Base-by-base conservation (phyloP, 1,140 invertebrate species). In the Helicoverpa armigera region DNA sequence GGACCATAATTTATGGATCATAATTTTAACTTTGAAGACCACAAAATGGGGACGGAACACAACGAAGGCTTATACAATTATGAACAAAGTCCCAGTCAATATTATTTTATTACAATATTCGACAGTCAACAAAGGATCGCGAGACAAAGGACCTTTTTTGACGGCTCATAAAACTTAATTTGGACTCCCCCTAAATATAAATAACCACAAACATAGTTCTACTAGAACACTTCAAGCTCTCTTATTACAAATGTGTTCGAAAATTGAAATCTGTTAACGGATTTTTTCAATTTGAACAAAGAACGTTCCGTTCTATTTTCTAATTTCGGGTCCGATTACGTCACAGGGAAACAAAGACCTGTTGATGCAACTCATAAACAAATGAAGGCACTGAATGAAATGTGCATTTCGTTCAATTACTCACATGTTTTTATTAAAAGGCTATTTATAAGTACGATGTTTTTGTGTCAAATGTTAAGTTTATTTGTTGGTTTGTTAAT, bases 261-360 rank as follows among this genome's bases (percentile, higher is more conserved):
- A 75, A 50, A 50, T 48, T 61, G 58, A 63, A 75, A 43, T 31
- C 35, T 18, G 73, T 63, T 51, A 75, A 75, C 73, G 73, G 58
- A 67, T 77, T 77, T 77, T 65, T 73, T 9, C 31, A 10, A 43
- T 65, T 65, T 75, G 84, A 91, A 94, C 89, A 92, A 93, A 91
- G 88, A 85, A 82, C 48, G 51, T 50, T 61, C 16, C 65, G 87
- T 91, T 90, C 92, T 91, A 93, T 94, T 92, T 92, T 92, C 83
- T 82, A 90, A 89, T 88, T 93, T 89, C 54, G 80, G 84, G 76
- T 77, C 16, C 74, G 70, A 88, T 92, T 89, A 89, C 90, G 89
- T 91, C 87, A 92, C 87, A 75, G 79, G 83, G 48, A 23, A 87
- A 88, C 75, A 85, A 86, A 83, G 72, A 84, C 83, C 79, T 84